Evolutionary conservation across 2,797 vertebrate genomes (phyloP).

Genomic region (Tenualosa thibaudeaui): DNA sequence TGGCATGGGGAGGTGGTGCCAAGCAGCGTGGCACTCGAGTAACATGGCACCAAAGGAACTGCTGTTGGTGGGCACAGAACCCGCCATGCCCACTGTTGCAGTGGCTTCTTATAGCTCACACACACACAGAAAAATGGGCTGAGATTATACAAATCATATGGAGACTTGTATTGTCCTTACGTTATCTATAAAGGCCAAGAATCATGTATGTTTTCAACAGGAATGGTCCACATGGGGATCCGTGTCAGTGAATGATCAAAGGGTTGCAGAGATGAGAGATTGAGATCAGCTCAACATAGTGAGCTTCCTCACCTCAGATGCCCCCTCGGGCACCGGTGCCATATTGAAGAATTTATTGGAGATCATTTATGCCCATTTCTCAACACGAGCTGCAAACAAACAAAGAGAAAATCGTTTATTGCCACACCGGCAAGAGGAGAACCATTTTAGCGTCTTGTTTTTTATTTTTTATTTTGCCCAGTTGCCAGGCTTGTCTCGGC

Average conservation of each 20-base stretch:
- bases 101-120: not conserved
- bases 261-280: not conserved
- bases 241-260: not conserved
- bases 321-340: not conserved
- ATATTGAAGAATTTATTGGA: not conserved
- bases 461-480: slow-evolving; percentile 33
- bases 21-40: slow-evolving; percentile 45
- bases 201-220: no score
- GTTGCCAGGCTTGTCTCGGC: slow-evolving; percentile 43
- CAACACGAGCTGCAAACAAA: not conserved
- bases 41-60: slow-evolving; percentile 44
- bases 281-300: not conserved
- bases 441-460: not conserved
- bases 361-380: not conserved
- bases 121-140: not conserved
- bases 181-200: no score
- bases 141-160: not conserved
- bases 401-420: not conserved
- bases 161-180: no score
- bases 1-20: not conserved
- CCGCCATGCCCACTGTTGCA: not conserved
- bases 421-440: not conserved
- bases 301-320: not conserved
- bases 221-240: no score
- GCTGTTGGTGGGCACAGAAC: slow-evolving; percentile 51